Percentiles rank a stretch among this genome's conserved stretches.
These are phyloP conservation scores for Python bivittatus DNA, from an alignment of 2,113 vertebrate genomes.

Conservation along the genomic window DNA sequence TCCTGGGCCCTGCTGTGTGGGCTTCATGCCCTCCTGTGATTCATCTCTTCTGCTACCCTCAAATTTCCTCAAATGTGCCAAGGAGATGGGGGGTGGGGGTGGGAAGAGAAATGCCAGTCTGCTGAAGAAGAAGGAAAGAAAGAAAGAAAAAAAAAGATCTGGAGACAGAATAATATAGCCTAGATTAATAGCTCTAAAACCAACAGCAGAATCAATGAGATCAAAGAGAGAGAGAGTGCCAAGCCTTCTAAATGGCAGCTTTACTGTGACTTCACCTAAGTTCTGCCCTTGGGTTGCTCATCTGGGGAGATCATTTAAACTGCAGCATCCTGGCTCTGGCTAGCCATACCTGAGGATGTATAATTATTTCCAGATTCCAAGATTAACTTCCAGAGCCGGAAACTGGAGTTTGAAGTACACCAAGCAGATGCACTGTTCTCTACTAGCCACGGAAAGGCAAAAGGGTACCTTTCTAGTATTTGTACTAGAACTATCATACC, in stretches of 20 bases:
- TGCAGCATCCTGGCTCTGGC: neutral
- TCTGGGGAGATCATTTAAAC: neutral
- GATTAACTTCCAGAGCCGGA: neutral
- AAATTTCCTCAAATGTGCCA: conserved; percentile 13
- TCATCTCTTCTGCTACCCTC: conserved; percentile 7
- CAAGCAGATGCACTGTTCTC: neutral
- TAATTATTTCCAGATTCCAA: neutral
- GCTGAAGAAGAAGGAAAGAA: neutral
- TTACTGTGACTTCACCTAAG: neutral
- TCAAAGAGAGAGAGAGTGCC: neutral
- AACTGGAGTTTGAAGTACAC: neutral
- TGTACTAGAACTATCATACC: neutral
- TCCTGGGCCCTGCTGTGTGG: conserved; percentile 2
- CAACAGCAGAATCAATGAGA: neutral
- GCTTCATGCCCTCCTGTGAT: neutral
- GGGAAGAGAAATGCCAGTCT: neutral
- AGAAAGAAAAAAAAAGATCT: neutral
- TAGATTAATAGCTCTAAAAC: neutral
- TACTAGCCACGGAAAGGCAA: neutral
- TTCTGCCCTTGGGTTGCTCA: neutral
- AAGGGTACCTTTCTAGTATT: neutral
- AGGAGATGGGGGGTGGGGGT: neutral
- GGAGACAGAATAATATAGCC: neutral
- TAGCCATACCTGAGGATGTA: neutral
- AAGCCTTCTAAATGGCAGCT: neutral